phyloP scores from a whole-genome alignment of 2,797 vertebrate genomes.

The Amblyopsis hoosieri region DNA sequence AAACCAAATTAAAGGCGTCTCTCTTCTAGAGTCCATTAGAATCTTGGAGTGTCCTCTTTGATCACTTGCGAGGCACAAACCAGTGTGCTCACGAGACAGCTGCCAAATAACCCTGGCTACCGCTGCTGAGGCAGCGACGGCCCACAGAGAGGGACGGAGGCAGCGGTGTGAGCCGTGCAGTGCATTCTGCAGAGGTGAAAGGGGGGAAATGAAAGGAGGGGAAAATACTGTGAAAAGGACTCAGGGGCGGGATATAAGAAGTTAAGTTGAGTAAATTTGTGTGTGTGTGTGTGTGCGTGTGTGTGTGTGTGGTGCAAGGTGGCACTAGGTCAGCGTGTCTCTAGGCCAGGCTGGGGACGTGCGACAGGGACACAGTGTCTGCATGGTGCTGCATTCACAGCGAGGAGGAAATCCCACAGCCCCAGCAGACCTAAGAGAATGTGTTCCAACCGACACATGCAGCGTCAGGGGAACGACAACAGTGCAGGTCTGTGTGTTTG shows the following conservation, averaged over 20 bases:
- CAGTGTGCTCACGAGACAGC: slow-evolving; percentile 62
- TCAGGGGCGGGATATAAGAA: background rate
- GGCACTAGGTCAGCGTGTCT: too few relatives aligned
- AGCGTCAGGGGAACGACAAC: slow-evolving; percentile 38
- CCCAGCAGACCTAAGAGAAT: slow-evolving; percentile 41
- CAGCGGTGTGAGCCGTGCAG: too few relatives aligned
- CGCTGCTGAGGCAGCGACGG: slow-evolving; percentile 53
- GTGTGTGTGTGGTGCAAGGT: too few relatives aligned
- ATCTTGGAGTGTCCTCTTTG: slow-evolving; percentile 67
- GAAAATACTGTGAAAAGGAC: background rate
- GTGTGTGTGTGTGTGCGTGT: too few relatives aligned
- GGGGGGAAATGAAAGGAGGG: slow-evolving; percentile 21
- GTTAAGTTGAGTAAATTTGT: too few relatives aligned
- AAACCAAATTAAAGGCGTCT: slow-evolving; percentile 63
- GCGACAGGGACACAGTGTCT: too few relatives aligned
- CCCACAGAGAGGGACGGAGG: slow-evolving; percentile 38
- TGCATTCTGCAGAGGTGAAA: slow-evolving; percentile 11
- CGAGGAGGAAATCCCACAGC: background rate
- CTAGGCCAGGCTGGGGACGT: too few relatives aligned
- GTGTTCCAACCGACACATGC: slow-evolving; percentile 27
- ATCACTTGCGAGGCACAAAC: slow-evolving; percentile 67
- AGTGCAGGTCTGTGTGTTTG: too few relatives aligned
- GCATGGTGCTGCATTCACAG: too few relatives aligned
- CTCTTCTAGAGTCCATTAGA: slow-evolving; percentile 71
- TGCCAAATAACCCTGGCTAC: slow-evolving; percentile 75